phyloP scores from a whole-genome alignment of 1,140 invertebrate species.

The Laupala kohalensis region DNA sequence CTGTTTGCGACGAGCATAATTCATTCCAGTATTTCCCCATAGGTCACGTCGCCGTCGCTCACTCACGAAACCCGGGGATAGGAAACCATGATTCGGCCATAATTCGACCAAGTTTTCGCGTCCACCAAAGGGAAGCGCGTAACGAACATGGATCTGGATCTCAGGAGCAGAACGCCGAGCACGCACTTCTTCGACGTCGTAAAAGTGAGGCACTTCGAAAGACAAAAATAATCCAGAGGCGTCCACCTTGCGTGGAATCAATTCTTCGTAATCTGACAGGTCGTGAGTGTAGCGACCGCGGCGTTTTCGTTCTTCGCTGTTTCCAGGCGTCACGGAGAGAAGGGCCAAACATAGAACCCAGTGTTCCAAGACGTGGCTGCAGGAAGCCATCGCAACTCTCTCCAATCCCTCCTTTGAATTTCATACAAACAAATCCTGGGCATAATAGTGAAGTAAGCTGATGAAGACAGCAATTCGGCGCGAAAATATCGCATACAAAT shows the following conservation, averaged over 20 bases:
- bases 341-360: neutral
- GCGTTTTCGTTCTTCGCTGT: neutral
- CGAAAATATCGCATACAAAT: too few relatives aligned
- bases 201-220: constrained; percentile 32
- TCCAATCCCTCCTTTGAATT: too few relatives aligned
- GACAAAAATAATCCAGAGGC: constrained; percentile 31
- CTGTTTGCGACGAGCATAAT: constrained; percentile 22
- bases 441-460: too few relatives aligned
- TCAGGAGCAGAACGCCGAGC: constrained; percentile 15
- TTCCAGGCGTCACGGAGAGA: neutral
- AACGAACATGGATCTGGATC: constrained; percentile 30
- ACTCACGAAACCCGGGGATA: constrained; percentile 26
- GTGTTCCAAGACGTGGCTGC: neutral
- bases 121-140: constrained; percentile 32
- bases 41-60: constrained; percentile 20
- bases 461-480: too few relatives aligned
- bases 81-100: constrained; percentile 23
- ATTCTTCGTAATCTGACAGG: constrained; percentile 30
- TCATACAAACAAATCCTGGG: too few relatives aligned
- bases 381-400: too few relatives aligned
- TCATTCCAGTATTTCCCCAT: constrained; percentile 9
- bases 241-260: constrained; percentile 33
- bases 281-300: constrained; percentile 31
- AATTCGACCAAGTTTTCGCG: constrained; percentile 32
- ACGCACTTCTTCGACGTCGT: constrained; percentile 23